A percentile compares a stretch with the other conserved stretches of the same genome.
These are phyloP conservation scores for Microctonus brassicae DNA, from an alignment of 2,888 invertebrate genomes.

Conservation along the genomic window DNA sequence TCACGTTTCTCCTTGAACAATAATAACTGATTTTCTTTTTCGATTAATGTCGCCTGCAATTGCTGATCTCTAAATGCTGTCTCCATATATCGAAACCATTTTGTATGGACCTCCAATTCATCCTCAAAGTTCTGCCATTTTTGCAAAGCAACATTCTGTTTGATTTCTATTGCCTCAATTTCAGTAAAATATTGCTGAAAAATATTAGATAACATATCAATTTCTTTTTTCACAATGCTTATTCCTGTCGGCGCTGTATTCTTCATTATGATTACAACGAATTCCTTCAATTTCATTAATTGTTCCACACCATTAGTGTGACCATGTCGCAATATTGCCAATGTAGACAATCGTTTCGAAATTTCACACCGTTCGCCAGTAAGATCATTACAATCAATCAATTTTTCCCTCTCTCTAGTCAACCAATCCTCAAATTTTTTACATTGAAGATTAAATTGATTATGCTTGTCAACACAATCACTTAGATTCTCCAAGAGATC, in stretches of 20 bases:
- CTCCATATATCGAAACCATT: constrained; percentile 90
- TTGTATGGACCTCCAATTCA: constrained; percentile 82
- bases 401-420: constrained; percentile 82
- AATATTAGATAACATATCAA: constrained; percentile 77
- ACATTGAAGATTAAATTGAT: constrained; percentile 81
- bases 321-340: constrained; percentile 77
- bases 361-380: constrained; percentile 89
- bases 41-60: constrained; percentile 82
- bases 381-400: constrained; percentile 85
- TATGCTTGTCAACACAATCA: constrained; percentile 88
- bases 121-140: constrained; percentile 92
- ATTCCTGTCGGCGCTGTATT: constrained; percentile 87
- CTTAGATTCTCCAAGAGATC: constrained; percentile 88
- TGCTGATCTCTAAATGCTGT: constrained; percentile 88
- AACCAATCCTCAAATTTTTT: constrained; percentile 88
- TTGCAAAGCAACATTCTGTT: constrained; percentile 80
- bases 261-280: constrained; percentile 78
- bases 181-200: constrained; percentile 78
- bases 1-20: constrained; percentile 82
- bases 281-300: constrained; percentile 78
- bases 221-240: constrained; percentile 79
- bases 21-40: constrained; percentile 83
- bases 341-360: constrained; percentile 77
- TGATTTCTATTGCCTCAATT: constrained; percentile 79
- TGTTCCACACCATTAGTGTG: constrained; percentile 77